A percentile compares a stretch with the other conserved stretches of the same genome.
phyloP scores from a whole-genome alignment of 2,888 invertebrate species.

The Drosophila atroscutellata region DNA sequence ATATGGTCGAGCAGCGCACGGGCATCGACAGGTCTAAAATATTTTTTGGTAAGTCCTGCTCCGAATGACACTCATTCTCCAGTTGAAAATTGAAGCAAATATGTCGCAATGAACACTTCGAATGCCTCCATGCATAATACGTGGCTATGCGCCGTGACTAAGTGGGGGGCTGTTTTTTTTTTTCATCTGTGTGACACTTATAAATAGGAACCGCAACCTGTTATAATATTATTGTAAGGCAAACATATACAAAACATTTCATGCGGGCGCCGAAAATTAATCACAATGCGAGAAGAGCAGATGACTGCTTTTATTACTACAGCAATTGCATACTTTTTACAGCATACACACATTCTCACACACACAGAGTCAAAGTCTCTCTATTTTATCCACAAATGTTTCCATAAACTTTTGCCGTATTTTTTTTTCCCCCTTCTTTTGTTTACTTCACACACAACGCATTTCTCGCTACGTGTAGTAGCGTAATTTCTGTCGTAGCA shows the following conservation, averaged over 20 bases:
- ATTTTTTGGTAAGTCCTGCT: slow-evolving; percentile 89
- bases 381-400: slow-evolving; percentile 10
- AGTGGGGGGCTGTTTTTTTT: slow-evolving; percentile 20
- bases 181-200: slow-evolving; percentile 35
- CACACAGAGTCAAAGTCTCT: slow-evolving; percentile 15
- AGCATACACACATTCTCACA: slow-evolving; percentile 19
- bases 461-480: slow-evolving; percentile 11
- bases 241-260: slow-evolving; percentile 12
- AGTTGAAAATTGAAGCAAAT: background rate
- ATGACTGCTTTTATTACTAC: slow-evolving; percentile 3
- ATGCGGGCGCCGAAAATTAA: slow-evolving; percentile 44
- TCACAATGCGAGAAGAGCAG: slow-evolving; percentile 17
- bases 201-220: slow-evolving; percentile 64
- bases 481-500: slow-evolving; percentile 16
- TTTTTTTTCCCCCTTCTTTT: slow-evolving; percentile 43
- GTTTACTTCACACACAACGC: slow-evolving; percentile 64
- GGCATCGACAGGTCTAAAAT: slow-evolving; percentile 91
- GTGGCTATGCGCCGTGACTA: slow-evolving; percentile 52
- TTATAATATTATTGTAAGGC: slow-evolving; percentile 47
- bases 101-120: slow-evolving; percentile 17
- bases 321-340: slow-evolving; percentile 23
- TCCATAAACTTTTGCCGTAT: slow-evolving; percentile 41
- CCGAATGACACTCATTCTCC: background rate
- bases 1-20: slow-evolving; percentile 89
- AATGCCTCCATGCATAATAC: slow-evolving; percentile 37